Conservation (phyloP, 2,888 invertebrate genomes). For the Eumerus sabulonum region DNA sequence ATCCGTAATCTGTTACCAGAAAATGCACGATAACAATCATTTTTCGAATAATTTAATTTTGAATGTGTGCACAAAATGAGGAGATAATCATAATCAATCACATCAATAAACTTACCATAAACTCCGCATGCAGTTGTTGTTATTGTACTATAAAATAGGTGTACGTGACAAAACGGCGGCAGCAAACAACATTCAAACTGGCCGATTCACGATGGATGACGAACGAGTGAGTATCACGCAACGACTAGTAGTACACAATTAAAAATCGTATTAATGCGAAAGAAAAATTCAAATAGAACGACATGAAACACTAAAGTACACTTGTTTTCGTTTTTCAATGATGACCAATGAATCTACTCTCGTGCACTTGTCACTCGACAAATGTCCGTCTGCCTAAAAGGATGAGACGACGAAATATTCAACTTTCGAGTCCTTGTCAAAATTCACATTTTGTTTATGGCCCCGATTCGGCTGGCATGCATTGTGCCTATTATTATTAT, state of each 20-base stretch:
- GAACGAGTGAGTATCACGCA: conserved; percentile 14
- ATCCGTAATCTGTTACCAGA: too few relatives aligned
- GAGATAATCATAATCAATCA: conserved; percentile 13
- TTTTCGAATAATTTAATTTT: neutral
- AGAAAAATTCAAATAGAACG: neutral
- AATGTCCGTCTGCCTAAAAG: too few relatives aligned
- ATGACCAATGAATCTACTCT: too few relatives aligned
- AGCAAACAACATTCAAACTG: conserved; percentile 49
- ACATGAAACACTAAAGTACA: conserved; percentile 33
- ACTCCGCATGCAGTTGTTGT: conserved; percentile 39
- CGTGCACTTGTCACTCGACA: too few relatives aligned
- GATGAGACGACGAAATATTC: too few relatives aligned
- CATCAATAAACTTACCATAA: conserved; percentile 59
- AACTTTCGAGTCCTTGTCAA: too few relatives aligned
- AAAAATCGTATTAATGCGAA: conserved; percentile 7
- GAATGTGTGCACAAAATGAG: neutral
- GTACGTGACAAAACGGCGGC: conserved; percentile 66
- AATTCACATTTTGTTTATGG: too few relatives aligned
- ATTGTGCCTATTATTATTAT: too few relatives aligned
- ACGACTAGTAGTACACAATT: conserved; percentile 49
- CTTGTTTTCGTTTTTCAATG: conserved; percentile 18
- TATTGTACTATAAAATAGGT: conserved; percentile 51
- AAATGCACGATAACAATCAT: too few relatives aligned
- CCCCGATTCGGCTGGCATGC: too few relatives aligned
- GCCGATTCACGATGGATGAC: conserved; percentile 55